Evolutionary conservation across 2,888 invertebrate species (phyloP), one percentile per base, ranked within the genome.

Genomic region (Papilio protenor): DNA sequence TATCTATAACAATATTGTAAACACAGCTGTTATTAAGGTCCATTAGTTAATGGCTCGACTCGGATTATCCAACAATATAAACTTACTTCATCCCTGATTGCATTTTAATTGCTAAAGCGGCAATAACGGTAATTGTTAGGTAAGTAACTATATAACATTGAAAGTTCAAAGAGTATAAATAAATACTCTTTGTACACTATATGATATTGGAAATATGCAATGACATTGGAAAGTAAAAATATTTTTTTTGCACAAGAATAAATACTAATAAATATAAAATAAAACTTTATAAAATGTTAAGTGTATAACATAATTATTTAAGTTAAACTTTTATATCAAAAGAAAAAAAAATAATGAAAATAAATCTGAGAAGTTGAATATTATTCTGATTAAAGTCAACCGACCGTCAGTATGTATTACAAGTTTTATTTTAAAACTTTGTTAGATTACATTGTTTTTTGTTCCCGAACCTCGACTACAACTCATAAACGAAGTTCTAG

Each of bases 41-140:
- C 73, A 73, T 73, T 73, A 73, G 73, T 61, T 57, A 73, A 73
- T 73, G 73, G 47, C 61, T 73, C 59, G 73, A 73, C 45, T 73
- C 73, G 47, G 73, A 73, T 73, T 61, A 59, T 61, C 73, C 73
- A 73, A 73, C 73, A 61, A 73, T 73, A 61, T 61, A 73, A 73
- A 73, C 73, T 73, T 73, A 61, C 73, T 73, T 45, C 47, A 61
- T 61, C 73, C 73, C 61, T 73, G 73, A 73, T 73, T 73, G 73
- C 73, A 73, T 73, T 73, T 61, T 73, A 73, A 73, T 73, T 73
- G 73, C 73, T 73, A 21, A 47, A 73, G 66, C 66, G 66, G 45
- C 66, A 69, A 69, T 69, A 57, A 61, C 57, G 57, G 45, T 61
- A 47, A 61, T 73, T 73, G 73, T 61, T 47, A 12, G 18, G 45